Evolutionary conservation across 1,140 invertebrate species (phyloP).

Genomic region (Drosophila bifasciata): DNA sequence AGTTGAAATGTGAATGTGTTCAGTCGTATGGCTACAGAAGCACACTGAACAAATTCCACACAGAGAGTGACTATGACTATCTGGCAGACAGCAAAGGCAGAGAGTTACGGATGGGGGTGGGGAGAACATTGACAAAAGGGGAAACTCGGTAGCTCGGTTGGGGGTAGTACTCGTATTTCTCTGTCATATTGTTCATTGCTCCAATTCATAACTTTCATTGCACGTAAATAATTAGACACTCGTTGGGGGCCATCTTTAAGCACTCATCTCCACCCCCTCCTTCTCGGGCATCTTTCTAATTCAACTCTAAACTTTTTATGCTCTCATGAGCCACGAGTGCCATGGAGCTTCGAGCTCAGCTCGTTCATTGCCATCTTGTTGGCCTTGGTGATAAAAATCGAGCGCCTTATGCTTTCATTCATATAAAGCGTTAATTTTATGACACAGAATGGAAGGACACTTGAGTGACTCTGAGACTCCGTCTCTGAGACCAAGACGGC

Average conservation of each 20-base stretch:
- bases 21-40: conserved; percentile 15
- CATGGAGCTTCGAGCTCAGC: conserved; percentile 1
- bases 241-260: conserved; percentile 33
- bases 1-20: conserved; percentile 41
- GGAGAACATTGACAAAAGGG: no score
- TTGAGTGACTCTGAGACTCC: conserved; percentile 38
- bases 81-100: conserved; percentile 25
- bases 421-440: conserved; percentile 74
- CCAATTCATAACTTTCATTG: conserved; percentile 45
- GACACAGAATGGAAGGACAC: conserved; percentile 56
- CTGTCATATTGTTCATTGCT: background rate
- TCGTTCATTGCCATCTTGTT: conserved; percentile 43
- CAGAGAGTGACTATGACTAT: background rate
- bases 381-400: conserved; percentile 58
- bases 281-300: conserved; percentile 19
- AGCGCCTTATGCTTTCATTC: conserved; percentile 62
- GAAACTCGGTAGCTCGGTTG: no score
- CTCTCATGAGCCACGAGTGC: conserved; percentile 20
- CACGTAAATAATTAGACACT: conserved; percentile 61
- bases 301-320: conserved; percentile 68
- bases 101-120: background rate
- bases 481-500: background rate
- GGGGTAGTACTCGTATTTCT: background rate
- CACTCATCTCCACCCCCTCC: conserved; percentile 17
- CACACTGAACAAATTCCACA: conserved; percentile 12